These are phyloP conservation scores for Egretta garzetta DNA, from an alignment of 2,113 vertebrate genomes.

Conservation along the genomic window DNA sequence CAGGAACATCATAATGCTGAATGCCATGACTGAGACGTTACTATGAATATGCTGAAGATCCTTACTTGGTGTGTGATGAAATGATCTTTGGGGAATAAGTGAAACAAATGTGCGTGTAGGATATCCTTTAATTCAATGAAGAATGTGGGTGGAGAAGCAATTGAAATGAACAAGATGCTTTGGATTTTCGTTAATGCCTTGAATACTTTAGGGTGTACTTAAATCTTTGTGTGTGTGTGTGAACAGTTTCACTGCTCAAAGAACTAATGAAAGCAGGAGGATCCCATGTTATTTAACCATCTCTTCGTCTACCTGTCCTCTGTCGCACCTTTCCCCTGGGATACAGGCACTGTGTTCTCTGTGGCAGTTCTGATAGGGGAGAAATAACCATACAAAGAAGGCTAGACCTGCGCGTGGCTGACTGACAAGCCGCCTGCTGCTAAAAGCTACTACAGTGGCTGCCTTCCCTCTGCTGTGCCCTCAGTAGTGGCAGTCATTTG, in stretches of 20 bases:
- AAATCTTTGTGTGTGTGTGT: neutral
- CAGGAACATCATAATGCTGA: constrained; percentile 9
- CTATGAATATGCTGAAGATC: constrained; percentile 31
- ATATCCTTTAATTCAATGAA: constrained; percentile 72
- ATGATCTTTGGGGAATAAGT: constrained; percentile 50
- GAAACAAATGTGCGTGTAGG: constrained; percentile 55
- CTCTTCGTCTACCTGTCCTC: neutral
- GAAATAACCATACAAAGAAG: neutral
- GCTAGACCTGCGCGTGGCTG: neutral
- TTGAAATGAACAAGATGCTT: constrained; percentile 60
- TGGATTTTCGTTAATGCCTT: constrained; percentile 18
- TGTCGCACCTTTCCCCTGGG: neutral
- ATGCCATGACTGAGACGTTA: neutral
- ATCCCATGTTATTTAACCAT: neutral
- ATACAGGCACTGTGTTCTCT: neutral
- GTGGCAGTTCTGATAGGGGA: neutral
- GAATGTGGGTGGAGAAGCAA: constrained; percentile 68
- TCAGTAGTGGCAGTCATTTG: neutral
- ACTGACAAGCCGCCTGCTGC: neutral
- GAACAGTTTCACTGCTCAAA: neutral
- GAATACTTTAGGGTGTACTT: constrained; percentile 32
- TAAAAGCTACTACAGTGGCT: neutral
- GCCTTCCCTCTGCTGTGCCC: neutral
- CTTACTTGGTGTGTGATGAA: constrained; percentile 26
- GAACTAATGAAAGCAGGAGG: neutral